Conservation (phyloP, 2,113 vertebrate species). For the Actinemys pallida region DNA sequence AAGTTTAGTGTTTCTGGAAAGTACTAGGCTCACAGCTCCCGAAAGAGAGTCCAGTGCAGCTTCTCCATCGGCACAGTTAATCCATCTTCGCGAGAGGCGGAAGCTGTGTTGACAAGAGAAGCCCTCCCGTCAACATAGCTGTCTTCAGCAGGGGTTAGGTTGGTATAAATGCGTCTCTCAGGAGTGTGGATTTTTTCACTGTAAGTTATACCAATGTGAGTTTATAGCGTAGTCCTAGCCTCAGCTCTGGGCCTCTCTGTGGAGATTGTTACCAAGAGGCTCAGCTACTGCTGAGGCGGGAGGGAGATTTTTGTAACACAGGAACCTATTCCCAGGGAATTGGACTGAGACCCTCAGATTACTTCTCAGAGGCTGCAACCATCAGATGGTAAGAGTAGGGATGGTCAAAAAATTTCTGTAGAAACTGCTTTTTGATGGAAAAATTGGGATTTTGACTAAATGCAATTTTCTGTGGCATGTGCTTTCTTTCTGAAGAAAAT, state of each 20-base stretch:
- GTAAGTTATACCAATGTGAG: neutral
- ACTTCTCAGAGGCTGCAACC: neutral
- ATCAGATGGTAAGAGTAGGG: neutral
- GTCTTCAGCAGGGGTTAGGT: neutral
- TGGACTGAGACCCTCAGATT: neutral
- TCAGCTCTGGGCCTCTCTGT: neutral
- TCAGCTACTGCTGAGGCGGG: neutral
- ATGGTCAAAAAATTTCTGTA: neutral
- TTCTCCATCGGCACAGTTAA: neutral
- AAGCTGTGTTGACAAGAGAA: neutral
- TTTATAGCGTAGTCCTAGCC: neutral
- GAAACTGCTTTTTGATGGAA: neutral
- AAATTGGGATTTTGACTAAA: neutral
- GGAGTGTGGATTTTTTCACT: neutral
- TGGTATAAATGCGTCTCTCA: neutral
- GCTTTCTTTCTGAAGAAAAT: neutral
- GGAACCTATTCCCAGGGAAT: neutral
- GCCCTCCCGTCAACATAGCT: neutral
- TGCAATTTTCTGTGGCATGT: neutral
- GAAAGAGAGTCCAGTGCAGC: neutral
- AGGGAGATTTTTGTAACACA: neutral
- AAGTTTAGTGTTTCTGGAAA: neutral
- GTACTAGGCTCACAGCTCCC: neutral
- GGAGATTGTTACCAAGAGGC: neutral
- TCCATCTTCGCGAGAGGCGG: rapidly evolving